These are phyloP conservation scores for Corella eumyota DNA, from an alignment of 23 tunicate species.

Conservation along the genomic window DNA sequence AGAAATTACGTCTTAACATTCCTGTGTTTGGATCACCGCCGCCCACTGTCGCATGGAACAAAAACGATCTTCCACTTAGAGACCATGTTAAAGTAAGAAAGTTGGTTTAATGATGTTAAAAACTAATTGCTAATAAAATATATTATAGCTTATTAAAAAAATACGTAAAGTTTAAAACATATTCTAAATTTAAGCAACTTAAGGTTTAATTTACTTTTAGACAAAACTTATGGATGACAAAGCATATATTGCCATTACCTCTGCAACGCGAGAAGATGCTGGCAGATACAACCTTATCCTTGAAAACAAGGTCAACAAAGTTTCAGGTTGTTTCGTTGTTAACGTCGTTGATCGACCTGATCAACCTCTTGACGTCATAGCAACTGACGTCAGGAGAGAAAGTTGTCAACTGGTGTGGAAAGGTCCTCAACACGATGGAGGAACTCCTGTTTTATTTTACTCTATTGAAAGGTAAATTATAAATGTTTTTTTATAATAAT, in stretches of 20 bases:
- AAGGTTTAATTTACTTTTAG: slow-evolving; percentile 26
- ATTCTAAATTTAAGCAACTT: too few species aligned
- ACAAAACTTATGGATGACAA: slow-evolving; percentile 44
- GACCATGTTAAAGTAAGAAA: slow-evolving; percentile 45
- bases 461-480: slow-evolving; percentile 28
- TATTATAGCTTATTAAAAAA: too few species aligned
- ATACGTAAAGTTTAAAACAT: too few species aligned
- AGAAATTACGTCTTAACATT: slow-evolving; percentile 53
- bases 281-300: slow-evolving; percentile 68
- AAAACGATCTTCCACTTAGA: slow-evolving; percentile 47
- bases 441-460: slow-evolving; percentile 31
- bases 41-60: slow-evolving; percentile 65
- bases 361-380: slow-evolving; percentile 41
- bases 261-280: slow-evolving; percentile 40
- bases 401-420: slow-evolving; percentile 34
- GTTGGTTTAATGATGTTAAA: background rate
- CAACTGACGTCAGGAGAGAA: slow-evolving; percentile 28
- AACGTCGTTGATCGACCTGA: slow-evolving; percentile 87
- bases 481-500: too few species aligned
- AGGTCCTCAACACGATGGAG: slow-evolving; percentile 65
- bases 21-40: slow-evolving; percentile 59
- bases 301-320: slow-evolving; percentile 45
- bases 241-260: slow-evolving; percentile 47
- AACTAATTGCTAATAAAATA: background rate
- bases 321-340: slow-evolving; percentile 59